phyloP scores from a whole-genome alignment of 1,140 invertebrate species.

The Pseudomyrmex flavicornis region DNA sequence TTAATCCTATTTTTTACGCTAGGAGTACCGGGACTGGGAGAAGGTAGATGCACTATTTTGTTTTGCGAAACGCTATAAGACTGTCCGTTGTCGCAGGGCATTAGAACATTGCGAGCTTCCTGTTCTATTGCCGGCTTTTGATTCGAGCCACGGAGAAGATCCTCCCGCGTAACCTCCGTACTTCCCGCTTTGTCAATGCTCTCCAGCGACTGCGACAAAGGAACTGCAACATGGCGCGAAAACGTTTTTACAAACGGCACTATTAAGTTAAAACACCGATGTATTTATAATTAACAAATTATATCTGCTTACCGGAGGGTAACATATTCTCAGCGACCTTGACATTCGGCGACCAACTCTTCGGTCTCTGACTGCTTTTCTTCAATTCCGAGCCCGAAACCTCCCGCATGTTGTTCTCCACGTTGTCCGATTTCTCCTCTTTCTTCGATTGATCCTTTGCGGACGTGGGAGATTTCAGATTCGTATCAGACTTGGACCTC shows the following conservation, averaged over 20 bases:
- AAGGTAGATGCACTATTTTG: slow-evolving; percentile 91
- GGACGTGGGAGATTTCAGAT: slow-evolving; percentile 90
- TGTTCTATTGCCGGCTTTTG: slow-evolving; percentile 78
- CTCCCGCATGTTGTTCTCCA: slow-evolving; percentile 74
- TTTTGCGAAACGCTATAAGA: slow-evolving; percentile 96
- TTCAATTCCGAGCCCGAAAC: slow-evolving; percentile 79
- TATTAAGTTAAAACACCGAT: background rate
- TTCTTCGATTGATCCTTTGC: slow-evolving; percentile 82
- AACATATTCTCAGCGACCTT: slow-evolving; percentile 86
- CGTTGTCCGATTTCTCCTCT: slow-evolving; percentile 77
- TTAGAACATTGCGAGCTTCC: slow-evolving; percentile 90
- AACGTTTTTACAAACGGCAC: no score
- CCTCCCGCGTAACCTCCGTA: slow-evolving; percentile 81
- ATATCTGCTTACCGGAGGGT: slow-evolving; percentile 58
- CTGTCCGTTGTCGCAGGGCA: slow-evolving; percentile 93
- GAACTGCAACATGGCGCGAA: slow-evolving; percentile 74
- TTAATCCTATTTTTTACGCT: slow-evolving; percentile 85
- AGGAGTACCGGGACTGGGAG: slow-evolving; percentile 79
- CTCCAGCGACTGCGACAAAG: slow-evolving; percentile 84
- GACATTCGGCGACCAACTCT: slow-evolving; percentile 93
- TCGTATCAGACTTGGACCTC: slow-evolving; percentile 96
- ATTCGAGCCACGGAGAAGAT: slow-evolving; percentile 77
- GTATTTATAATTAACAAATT: background rate
- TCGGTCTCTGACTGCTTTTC: slow-evolving; percentile 87
- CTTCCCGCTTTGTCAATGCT: slow-evolving; percentile 83